Percentiles rank a stretch among this genome's conserved stretches.
Conservation (phyloP, 2,113 vertebrate genomes). For the Bostrychus sinensis region DNA sequence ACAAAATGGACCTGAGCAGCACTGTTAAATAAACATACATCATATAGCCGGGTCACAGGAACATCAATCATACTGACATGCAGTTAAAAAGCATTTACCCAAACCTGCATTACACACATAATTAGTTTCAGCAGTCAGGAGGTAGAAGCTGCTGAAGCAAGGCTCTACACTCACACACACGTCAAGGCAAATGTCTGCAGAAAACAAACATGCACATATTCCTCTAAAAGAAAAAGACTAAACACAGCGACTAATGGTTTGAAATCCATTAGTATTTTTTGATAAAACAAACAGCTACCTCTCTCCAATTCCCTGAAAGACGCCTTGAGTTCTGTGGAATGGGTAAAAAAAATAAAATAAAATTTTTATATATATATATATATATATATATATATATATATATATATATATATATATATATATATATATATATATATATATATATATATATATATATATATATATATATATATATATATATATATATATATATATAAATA, state of each 20-base stretch:
- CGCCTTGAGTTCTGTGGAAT: conserved; percentile 78
- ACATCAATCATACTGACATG: conserved; percentile 78
- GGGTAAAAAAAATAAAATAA: conserved; percentile 46
- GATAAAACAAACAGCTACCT: conserved; percentile 75
- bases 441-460: no score
- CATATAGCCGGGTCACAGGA: conserved; percentile 59
- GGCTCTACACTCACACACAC: conserved; percentile 41
- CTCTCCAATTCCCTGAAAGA: conserved; percentile 83
- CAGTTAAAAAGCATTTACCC: conserved; percentile 76
- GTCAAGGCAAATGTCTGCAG: conserved; percentile 40
- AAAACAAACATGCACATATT: conserved; percentile 47
- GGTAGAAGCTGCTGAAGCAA: conserved; percentile 63
- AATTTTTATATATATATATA: no score
- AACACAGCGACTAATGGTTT: conserved; percentile 35
- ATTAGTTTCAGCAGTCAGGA: conserved; percentile 76
- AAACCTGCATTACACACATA: conserved; percentile 73
- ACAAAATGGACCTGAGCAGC: conserved; percentile 58
- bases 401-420: no score
- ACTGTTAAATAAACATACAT: conserved; percentile 76
- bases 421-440: no score
- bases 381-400: no score
- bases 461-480: no score
- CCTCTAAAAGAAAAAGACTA: conserved; percentile 28
- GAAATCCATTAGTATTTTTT: conserved; percentile 42
- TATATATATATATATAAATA: conserved; percentile 1